Evolutionary conservation across 2,888 invertebrate genomes (phyloP).

Genomic region (Andrena camellia): DNA sequence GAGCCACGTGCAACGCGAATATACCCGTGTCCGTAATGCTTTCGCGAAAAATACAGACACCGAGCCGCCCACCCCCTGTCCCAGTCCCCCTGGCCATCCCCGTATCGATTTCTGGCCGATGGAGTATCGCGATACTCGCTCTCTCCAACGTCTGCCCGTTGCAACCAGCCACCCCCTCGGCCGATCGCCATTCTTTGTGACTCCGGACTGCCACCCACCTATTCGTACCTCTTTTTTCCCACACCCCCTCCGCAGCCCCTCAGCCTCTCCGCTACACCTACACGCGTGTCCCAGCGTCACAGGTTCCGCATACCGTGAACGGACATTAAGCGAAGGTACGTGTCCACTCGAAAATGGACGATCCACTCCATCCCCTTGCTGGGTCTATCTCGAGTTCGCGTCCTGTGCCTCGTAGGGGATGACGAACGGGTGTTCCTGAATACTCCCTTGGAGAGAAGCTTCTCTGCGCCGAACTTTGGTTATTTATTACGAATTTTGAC

Average conservation of each 20-base stretch:
- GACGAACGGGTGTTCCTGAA: not conserved
- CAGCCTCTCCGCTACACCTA: not conserved
- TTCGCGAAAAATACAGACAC: constrained; percentile 80
- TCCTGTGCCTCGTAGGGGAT: not conserved
- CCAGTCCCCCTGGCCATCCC: constrained; percentile 72
- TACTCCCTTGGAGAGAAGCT: not conserved
- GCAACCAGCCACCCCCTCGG: not conserved
- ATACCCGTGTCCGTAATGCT: constrained; percentile 76
- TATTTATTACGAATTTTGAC: too few relatives aligned
- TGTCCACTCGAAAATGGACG: constrained; percentile 76
- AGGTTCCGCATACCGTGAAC: constrained; percentile 32
- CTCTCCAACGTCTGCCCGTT: constrained; percentile 25
- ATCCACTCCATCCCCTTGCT: constrained; percentile 22
- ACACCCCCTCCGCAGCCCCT: not conserved
- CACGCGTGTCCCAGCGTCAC: constrained; percentile 41
- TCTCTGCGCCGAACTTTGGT: not conserved
- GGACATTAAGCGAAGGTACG: constrained; percentile 61
- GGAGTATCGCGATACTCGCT: constrained; percentile 72
- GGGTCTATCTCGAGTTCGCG: not conserved
- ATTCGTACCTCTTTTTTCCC: constrained; percentile 20
- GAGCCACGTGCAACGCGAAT: constrained; percentile 63
- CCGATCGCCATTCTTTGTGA: constrained; percentile 58
- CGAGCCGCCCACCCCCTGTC: constrained; percentile 42
- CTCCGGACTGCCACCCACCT: constrained; percentile 23
- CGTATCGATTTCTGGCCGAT: constrained; percentile 80